These are phyloP conservation scores for Danio albolineatus DNA, from an alignment of 2,797 vertebrate species.

Conservation along the genomic window DNA sequence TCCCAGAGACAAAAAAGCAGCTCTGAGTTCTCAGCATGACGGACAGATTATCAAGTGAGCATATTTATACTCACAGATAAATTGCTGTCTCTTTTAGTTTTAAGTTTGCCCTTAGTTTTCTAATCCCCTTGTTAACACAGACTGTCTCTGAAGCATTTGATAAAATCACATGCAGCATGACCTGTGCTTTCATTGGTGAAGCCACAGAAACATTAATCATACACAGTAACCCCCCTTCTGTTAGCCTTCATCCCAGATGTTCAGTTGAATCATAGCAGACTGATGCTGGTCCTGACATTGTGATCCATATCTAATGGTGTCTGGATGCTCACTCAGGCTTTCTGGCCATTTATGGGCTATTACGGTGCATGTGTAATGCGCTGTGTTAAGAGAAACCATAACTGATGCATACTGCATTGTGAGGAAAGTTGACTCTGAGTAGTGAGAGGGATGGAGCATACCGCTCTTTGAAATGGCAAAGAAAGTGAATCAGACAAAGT, in stretches of 20 bases:
- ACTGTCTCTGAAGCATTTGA: slow-evolving; percentile 7
- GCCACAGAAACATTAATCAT: slow-evolving; percentile 17
- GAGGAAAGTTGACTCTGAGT: slow-evolving; percentile 45
- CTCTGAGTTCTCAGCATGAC: background rate
- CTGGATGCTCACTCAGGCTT: slow-evolving; percentile 40
- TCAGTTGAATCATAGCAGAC: slow-evolving; percentile 18
- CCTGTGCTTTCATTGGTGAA: background rate
- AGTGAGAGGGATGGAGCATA: slow-evolving; percentile 29
- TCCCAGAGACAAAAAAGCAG: background rate
- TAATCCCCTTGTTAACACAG: slow-evolving; percentile 3
- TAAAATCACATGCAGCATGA: slow-evolving; percentile 2
- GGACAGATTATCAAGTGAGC: background rate
- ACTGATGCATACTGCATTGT: slow-evolving; percentile 41
- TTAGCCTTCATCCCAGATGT: slow-evolving; percentile 2
- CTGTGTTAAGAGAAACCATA: slow-evolving; percentile 44
- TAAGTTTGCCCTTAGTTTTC: slow-evolving; percentile 22
- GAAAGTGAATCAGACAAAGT: slow-evolving; percentile 48
- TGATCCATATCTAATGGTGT: slow-evolving; percentile 50
- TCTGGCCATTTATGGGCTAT: slow-evolving; percentile 62
- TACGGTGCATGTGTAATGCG: slow-evolving; percentile 49
- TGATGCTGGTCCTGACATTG: slow-evolving; percentile 42
- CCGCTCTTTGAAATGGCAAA: slow-evolving; percentile 37
- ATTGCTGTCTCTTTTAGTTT: slow-evolving; percentile 1
- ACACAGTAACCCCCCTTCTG: background rate
- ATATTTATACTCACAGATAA: slow-evolving; percentile 20